Evolutionary conservation across 2,797 vertebrate genomes (phyloP), one percentile per base, ranked within the genome.

Genomic region (Lithobates sylvaticus): DNA sequence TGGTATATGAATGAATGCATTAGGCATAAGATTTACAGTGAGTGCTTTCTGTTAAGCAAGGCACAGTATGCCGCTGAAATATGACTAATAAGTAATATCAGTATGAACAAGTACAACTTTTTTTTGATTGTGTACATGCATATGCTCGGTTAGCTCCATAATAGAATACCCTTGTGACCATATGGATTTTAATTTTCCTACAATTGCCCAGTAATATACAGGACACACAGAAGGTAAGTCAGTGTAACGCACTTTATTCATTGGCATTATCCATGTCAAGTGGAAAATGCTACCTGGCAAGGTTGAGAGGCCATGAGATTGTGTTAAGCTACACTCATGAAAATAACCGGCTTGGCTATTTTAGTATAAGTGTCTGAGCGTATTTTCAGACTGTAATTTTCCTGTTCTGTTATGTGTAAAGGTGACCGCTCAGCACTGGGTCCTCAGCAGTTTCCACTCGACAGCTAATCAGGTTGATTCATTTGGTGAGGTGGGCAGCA

Each of bases 331-430:
- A 84, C 47, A 3, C 81, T 92, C 39, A 16, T 8, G 85, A 78
- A 91, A 93, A 91, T 73, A 89, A 70, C 90, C 81, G 85, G 88
- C 88, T 91, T 91, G 92, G 91, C 93, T 94, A 58, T 89, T 91
- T 92, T 85, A 88, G 89, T 85, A 21, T 81, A 77, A 90, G 88
- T 71, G 87, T 78, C 89, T 90, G 84, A 89, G 89, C 90, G 86
- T 80, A 90, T 75, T 90, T 85, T 89, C 44, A 88, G 91, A 89
- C 85, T 87, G 89, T 91, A 91, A 93, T 94, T 92, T 93, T 89
- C 91, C 87, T 93, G 92, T 92, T 93, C 94, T 91, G 91, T 85
- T 94, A 88, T 89, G 91, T 94, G 93, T 91, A 94, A 94, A 94
- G 94, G 93, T 95, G 94, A 94, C 93, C 90, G 84, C 90, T 86